These are phyloP conservation scores for Onychomys torridus DNA, from an alignment of 2,797 vertebrate genomes.

Conservation along the genomic window DNA sequence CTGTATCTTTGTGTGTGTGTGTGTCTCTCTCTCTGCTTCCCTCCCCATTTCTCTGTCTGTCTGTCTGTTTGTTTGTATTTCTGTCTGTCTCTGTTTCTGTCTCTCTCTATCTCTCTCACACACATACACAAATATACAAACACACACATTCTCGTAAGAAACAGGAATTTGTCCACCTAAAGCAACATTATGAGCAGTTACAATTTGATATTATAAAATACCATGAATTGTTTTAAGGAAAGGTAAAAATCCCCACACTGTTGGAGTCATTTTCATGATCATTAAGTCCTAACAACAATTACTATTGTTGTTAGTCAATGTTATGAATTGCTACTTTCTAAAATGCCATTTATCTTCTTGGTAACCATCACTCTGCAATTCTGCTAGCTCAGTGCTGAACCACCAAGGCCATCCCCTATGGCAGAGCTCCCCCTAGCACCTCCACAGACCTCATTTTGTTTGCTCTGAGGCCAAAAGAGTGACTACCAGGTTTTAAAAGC, in stretches of 20 bases:
- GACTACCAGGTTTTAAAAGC: conserved; percentile 23
- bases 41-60: not conserved
- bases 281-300: conserved; percentile 6
- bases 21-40: not conserved
- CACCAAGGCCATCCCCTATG: conserved; percentile 45
- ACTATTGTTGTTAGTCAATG: not conserved
- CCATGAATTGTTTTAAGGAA: not conserved
- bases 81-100: accelerated
- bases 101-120: not conserved
- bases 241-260: not conserved
- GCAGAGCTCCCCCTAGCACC: conserved; percentile 75
- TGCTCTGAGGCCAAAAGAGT: conserved; percentile 33
- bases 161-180: not conserved
- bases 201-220: conserved; percentile 22
- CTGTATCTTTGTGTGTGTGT: not conserved
- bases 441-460: not conserved
- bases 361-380: not conserved
- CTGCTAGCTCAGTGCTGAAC: conserved; percentile 2
- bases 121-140: not conserved
- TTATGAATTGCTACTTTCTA: conserved; percentile 2
- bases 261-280: not conserved
- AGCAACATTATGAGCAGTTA: not conserved
- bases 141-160: not conserved
- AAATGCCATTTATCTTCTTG: not conserved
- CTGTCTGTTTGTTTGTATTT: accelerated